Evolutionary conservation across 2,888 invertebrate genomes (phyloP).

Genomic region (Temnothorax rugatulus): DNA sequence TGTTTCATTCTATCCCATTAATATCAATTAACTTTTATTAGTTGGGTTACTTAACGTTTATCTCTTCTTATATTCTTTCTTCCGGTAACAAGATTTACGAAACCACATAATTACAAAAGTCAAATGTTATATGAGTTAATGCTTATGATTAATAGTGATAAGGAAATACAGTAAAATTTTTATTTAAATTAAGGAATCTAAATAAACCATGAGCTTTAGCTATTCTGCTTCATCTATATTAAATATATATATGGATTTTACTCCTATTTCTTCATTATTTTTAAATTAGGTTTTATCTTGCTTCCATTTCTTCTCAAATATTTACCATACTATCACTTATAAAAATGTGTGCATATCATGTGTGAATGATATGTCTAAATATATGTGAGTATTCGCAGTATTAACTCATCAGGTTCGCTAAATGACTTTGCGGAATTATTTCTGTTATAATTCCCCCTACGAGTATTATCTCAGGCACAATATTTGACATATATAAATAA

Average conservation of each 20-base stretch:
- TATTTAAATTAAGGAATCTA: neutral
- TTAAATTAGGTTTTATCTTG: neutral
- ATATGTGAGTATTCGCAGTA: neutral
- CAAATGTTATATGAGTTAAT: neutral
- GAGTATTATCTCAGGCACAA: neutral
- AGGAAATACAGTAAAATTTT: neutral
- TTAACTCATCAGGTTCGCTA: neutral
- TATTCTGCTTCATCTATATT: neutral
- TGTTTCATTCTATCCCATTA: constrained; percentile 25
- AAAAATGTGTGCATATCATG: neutral
- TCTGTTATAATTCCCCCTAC: neutral
- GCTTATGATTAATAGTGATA: neutral
- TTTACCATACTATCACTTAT: neutral
- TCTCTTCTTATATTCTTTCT: neutral
- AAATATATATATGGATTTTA: neutral
- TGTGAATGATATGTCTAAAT: neutral
- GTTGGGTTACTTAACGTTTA: neutral
- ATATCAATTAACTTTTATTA: constrained; percentile 38
- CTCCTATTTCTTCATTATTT: neutral
- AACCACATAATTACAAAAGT: neutral
- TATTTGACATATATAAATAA: neutral
- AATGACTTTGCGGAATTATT: neutral
- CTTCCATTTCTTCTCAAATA: neutral
- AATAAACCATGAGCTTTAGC: neutral
- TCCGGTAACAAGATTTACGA: constrained; percentile 2